Conservation (phyloP, 53 echinoderm and acorn worm genomes). For the Temnopleurus reevesii region DNA sequence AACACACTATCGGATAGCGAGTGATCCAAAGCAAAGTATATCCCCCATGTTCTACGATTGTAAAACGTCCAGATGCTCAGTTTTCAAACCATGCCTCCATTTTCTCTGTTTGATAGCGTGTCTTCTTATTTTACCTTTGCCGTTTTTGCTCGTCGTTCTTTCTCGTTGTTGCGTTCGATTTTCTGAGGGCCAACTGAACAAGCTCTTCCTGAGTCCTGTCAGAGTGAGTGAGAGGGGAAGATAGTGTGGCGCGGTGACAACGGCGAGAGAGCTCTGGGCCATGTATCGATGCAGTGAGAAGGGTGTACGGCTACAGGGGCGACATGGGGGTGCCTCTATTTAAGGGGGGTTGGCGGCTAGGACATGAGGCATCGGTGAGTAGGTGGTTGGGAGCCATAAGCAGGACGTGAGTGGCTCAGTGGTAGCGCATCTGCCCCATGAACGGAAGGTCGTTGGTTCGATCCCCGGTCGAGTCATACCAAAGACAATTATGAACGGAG, state of each 20-base stretch:
- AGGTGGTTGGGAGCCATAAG: neutral
- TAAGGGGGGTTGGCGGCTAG: neutral
- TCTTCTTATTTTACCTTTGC: neutral
- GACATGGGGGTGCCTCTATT: neutral
- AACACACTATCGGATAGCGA: neutral
- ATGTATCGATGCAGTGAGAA: constrained; percentile 23
- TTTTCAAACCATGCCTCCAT: neutral
- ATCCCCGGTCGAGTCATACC: too few species aligned
- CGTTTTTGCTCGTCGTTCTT: neutral
- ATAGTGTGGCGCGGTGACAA: constrained; percentile 21
- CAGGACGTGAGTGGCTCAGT: too few species aligned
- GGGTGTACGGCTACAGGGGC: neutral
- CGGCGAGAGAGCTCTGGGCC: neutral
- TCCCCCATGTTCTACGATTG: too few species aligned
- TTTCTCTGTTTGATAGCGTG: neutral
- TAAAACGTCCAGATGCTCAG: constrained; percentile 6
- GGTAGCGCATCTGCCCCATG: too few species aligned
- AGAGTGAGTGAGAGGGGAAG: constrained; percentile 9
- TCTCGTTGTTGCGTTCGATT: constrained; percentile 20
- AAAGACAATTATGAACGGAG: too few species aligned
- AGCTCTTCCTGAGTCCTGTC: neutral
- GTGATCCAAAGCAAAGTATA: too few species aligned
- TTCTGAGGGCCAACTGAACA: neutral
- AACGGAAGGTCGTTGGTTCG: too few species aligned
- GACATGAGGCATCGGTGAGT: neutral